Evolutionary conservation across 2,888 invertebrate genomes (phyloP).

Genomic region (Plutella xylostella): DNA sequence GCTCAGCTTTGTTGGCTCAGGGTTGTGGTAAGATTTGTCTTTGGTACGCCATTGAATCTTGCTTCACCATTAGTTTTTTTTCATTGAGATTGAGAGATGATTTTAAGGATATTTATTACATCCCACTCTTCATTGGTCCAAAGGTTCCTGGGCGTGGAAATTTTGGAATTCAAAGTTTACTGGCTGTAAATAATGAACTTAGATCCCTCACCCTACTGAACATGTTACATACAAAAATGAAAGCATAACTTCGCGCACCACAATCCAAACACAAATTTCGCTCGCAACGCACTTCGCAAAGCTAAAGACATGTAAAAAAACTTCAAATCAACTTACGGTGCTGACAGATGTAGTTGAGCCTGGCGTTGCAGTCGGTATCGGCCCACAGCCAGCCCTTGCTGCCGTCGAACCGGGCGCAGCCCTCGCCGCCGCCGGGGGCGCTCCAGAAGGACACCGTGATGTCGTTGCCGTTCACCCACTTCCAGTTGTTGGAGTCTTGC

Average conservation of each 20-base stretch:
- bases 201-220: no score
- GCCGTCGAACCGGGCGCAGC: constrained; percentile 91
- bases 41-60: neutral
- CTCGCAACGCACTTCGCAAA: neutral
- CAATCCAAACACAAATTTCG: neutral
- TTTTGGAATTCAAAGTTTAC: neutral
- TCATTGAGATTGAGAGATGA: neutral
- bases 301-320: neutral
- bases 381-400: constrained; percentile 96
- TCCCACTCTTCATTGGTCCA: no score
- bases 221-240: neutral
- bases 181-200: neutral
- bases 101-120: no score
- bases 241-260: neutral
- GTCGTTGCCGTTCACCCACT: constrained; percentile 90
- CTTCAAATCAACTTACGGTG: constrained; percentile 82
- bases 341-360: constrained; percentile 92
- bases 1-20: neutral
- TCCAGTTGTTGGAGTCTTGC: constrained; percentile 83
- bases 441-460: constrained; percentile 94
- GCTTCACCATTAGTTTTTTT: neutral
- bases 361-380: constrained; percentile 87
- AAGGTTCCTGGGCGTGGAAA: no score
- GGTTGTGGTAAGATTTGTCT: neutral
- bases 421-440: constrained; percentile 83